Percentiles rank a stretch among this genome's conserved stretches.
Evolutionary conservation across 2,888 invertebrate genomes (phyloP).

Genomic region (Thymelicus sylvestris): DNA sequence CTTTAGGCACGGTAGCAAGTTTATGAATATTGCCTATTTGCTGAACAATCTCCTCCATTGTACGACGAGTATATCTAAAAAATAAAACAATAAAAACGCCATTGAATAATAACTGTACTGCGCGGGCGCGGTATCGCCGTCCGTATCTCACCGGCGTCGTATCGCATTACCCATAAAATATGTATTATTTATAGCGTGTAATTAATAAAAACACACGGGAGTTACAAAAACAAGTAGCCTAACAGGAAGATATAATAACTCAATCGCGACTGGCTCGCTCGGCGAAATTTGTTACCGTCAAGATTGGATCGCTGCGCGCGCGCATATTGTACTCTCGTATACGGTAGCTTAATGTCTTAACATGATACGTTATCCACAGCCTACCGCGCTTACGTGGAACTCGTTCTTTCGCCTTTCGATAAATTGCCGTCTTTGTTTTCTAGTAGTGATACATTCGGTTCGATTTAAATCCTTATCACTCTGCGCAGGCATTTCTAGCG

Average conservation of each 20-base stretch:
- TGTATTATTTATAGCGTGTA: conserved; percentile 82
- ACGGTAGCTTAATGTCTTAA: conserved; percentile 78
- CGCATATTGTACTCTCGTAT: conserved; percentile 64
- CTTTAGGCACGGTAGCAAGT: conserved; percentile 33
- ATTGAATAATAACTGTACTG: conserved; percentile 76
- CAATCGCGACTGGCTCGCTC: conserved; percentile 76
- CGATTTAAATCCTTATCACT: conserved; percentile 45
- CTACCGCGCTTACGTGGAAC: conserved; percentile 66
- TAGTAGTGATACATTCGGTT: conserved; percentile 32
- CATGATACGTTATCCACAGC: conserved; percentile 65
- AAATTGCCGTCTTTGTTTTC: conserved; percentile 37
- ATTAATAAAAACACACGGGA: conserved; percentile 83
- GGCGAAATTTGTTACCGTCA: conserved; percentile 80
- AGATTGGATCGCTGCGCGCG: conserved; percentile 75
- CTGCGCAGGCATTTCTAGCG: conserved; percentile 42
- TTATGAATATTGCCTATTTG: conserved; percentile 39
- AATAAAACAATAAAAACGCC: conserved; percentile 69
- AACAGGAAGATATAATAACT: conserved; percentile 85
- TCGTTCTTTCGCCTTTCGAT: conserved; percentile 44
- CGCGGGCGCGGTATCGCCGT: conserved; percentile 67
- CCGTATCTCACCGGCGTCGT: conserved; percentile 69
- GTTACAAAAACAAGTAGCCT: conserved; percentile 82
- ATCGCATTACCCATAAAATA: conserved; percentile 83
- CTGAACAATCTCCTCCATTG: conserved; percentile 34
- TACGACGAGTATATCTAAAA: conserved; percentile 37